Evolutionary conservation across 2,113 vertebrate species (phyloP), one percentile per base, ranked within the genome.

Genomic region (Psophia crepitans): DNA sequence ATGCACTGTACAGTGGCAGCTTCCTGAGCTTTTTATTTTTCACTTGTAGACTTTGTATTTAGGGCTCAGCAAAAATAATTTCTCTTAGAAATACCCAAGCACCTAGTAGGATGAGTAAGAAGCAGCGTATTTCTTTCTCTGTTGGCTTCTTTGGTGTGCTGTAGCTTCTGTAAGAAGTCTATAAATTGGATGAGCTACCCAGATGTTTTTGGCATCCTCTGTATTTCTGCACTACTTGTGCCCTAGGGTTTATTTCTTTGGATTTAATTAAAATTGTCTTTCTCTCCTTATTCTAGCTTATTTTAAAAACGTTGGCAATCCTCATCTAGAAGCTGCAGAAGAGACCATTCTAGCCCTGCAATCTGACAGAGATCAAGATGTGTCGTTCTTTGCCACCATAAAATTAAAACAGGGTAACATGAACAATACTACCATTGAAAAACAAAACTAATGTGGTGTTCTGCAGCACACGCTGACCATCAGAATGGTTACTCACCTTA

Each of bases 281-380:
- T 96, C 27, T 49, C 3, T 17, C 3, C 6, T 89, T 82, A 17
- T 90, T 94, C 8, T 96, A 99, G 99, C 97, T 1, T 99, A 98
- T 94, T 99, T 99, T 96, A 99, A 99, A 98, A 99, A 98, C 69
- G 98, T 98, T 1, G 97, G 98, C 89, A 98, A 99, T 95, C 98
- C 98, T 97, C 99, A 98, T 96, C 98, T 99, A 19, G 98, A 99
- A 71, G 98, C 99, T 65, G 98, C 98, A 68, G 99, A 99, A 89
- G 98, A 99, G 97, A 98, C 99, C 0, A 94, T 99, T 77, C 97
- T 98, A 92, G 97, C 98, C 46, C 97, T 99, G 95, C 98, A 99
- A 41, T 98, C 98, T 4, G 99, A 99, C 97, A 98, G 97, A 94
- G 99, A 99, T 97, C 98, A 99, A 65, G 99, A 99, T 26, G 99